Percentiles rank a stretch among this genome's conserved stretches.
These are phyloP conservation scores for Equus quagga DNA, from an alignment of 2,113 vertebrate genomes.

Conservation along the genomic window DNA sequence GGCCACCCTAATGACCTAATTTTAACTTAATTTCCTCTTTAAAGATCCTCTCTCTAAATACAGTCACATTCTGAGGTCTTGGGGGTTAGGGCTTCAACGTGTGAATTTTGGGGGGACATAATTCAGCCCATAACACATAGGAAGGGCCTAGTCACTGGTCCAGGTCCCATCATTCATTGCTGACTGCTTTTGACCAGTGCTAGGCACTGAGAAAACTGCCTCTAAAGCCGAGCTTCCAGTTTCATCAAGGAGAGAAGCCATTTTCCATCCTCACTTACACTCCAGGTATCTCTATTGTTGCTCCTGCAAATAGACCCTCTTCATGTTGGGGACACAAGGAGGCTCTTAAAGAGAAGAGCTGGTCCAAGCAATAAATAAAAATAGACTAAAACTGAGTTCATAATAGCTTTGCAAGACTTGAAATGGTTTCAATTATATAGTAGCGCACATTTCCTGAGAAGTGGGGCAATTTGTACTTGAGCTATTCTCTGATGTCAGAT, in stretches of 20 bases:
- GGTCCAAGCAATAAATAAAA: not conserved
- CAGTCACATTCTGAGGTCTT: not conserved
- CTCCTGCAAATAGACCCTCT: not conserved
- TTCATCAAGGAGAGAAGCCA: not conserved
- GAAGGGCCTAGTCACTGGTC: fast-evolving
- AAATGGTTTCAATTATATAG: not conserved
- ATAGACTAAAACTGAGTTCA: not conserved
- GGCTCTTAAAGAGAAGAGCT: not conserved
- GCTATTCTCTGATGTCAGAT: slow-evolving; percentile 29
- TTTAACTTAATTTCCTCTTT: not conserved
- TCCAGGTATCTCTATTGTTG: fast-evolving
- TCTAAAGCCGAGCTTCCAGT: not conserved
- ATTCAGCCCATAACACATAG: fast-evolving
- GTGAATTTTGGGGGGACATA: fast-evolving
- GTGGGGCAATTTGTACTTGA: not conserved
- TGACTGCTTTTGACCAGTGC: not conserved
- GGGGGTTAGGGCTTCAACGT: fast-evolving
- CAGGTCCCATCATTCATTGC: fast-evolving
- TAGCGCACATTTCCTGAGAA: not conserved
- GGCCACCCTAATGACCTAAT: fast-evolving
- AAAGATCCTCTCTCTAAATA: not conserved
- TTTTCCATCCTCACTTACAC: fast-evolving
- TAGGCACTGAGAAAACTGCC: fast-evolving
- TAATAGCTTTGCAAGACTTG: not conserved
- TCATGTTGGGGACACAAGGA: not conserved